Conservation (phyloP, 2,113 vertebrate genomes). For the Onychostoma macrolepis region DNA sequence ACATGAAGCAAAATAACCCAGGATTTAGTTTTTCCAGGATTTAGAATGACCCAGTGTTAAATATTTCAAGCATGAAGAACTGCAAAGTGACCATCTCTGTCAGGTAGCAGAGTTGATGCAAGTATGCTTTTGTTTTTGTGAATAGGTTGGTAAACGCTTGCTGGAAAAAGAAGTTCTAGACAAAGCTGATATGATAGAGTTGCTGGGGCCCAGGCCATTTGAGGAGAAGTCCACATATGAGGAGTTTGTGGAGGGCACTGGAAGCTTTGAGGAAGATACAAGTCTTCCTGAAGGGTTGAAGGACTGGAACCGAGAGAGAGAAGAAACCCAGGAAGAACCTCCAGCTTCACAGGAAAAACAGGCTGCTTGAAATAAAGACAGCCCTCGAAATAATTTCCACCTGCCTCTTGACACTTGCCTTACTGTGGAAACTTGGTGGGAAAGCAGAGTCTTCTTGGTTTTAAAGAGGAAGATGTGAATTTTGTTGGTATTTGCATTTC, state of each 20-base stretch:
- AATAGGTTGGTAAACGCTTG: conserved; percentile 69
- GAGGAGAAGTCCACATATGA: conserved; percentile 70
- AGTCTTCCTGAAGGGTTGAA: conserved; percentile 70
- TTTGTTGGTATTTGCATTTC: conserved; percentile 12
- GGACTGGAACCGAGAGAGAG: conserved; percentile 66
- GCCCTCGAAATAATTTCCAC: background rate
- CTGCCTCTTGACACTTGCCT: background rate
- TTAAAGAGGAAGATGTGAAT: background rate
- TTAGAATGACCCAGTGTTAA: background rate
- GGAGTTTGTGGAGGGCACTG: conserved; percentile 72
- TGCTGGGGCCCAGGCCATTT: conserved; percentile 70
- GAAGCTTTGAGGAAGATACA: conserved; percentile 73
- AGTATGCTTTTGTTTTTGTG: background rate
- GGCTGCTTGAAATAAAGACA: conserved; percentile 46
- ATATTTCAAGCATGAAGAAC: background rate
- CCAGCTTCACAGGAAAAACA: conserved; percentile 42
- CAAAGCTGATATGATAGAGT: conserved; percentile 69
- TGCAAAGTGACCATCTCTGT: background rate
- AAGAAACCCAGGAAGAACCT: conserved; percentile 40
- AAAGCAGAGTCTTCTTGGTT: background rate
- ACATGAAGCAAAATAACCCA: background rate
- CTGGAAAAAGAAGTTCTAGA: conserved; percentile 75
- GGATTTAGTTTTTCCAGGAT: background rate
- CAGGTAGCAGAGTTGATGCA: background rate
- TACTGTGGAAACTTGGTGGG: background rate